A percentile compares a stretch with the other conserved stretches of the same genome.
Conservation (phyloP, 1,140 invertebrate species). For the Dinothrombium tinctorium region DNA sequence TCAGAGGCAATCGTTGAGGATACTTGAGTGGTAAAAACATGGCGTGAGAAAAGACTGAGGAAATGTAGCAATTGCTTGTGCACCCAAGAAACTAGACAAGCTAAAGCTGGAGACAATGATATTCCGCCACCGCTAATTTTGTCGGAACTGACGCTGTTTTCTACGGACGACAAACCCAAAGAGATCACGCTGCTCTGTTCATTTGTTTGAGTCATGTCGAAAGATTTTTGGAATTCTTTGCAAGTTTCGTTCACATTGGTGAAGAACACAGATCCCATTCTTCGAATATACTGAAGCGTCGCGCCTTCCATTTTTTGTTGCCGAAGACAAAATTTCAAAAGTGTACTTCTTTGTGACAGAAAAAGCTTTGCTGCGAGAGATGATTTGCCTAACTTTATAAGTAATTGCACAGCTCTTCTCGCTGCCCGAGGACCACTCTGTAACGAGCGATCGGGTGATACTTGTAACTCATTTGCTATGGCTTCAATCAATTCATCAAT, state of each 20-base stretch:
- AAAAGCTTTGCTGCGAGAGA: constrained; percentile 57
- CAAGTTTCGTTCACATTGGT: constrained; percentile 62
- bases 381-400: constrained; percentile 53
- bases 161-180: neutral
- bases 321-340: constrained; percentile 54
- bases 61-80: constrained; percentile 44
- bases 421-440: constrained; percentile 76
- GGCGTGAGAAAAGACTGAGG: constrained; percentile 57
- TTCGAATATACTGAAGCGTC: constrained; percentile 54
- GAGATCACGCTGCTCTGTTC: neutral
- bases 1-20: constrained; percentile 55
- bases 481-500: constrained; percentile 54
- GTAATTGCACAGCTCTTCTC: constrained; percentile 54
- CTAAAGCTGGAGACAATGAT: constrained; percentile 2
- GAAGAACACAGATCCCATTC: constrained; percentile 64
- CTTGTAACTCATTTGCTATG: constrained; percentile 62
- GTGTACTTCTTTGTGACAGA: constrained; percentile 52
- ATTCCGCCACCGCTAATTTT: constrained; percentile 15
- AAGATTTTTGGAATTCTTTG: constrained; percentile 56
- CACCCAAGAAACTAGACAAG: constrained; percentile 8
- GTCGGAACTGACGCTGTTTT: constrained; percentile 1
- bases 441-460: constrained; percentile 59
- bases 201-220: constrained; percentile 21
- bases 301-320: constrained; percentile 60
- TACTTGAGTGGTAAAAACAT: constrained; percentile 75